phyloP scores from a whole-genome alignment of 2,888 invertebrate genomes.

The Tachina lurida region DNA sequence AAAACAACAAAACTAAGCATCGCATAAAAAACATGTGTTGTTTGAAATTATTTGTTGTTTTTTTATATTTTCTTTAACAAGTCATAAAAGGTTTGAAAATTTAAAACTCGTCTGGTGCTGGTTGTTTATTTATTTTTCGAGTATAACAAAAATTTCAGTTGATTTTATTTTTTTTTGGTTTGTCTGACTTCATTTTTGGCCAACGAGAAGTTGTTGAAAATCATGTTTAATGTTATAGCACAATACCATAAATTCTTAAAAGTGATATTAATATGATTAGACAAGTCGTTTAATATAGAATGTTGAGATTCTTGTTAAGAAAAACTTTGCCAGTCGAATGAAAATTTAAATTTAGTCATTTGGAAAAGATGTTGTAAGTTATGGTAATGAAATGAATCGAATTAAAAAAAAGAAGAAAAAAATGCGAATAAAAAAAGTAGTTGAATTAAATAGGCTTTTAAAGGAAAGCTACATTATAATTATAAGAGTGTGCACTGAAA shows the following conservation, averaged over 20 bases:
- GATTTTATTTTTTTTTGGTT: slow-evolving; percentile 24
- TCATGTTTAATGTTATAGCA: slow-evolving; percentile 66
- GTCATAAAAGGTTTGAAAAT: slow-evolving; percentile 63
- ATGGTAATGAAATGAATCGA: slow-evolving; percentile 16
- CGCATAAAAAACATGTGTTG: slow-evolving; percentile 52
- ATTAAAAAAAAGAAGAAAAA: neutral
- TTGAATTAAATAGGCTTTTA: no score
- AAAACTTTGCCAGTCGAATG: slow-evolving; percentile 3
- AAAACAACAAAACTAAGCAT: slow-evolving; percentile 23
- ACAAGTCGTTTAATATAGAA: slow-evolving; percentile 61
- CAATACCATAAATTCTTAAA: slow-evolving; percentile 63
- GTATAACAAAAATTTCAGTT: slow-evolving; percentile 28
- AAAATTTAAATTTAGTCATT: slow-evolving; percentile 47
- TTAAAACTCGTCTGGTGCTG: slow-evolving; percentile 57
- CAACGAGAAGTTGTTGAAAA: slow-evolving; percentile 61
- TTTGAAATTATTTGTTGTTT: slow-evolving; percentile 68
- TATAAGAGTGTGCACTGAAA: no score
- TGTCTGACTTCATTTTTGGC: slow-evolving; percentile 54
- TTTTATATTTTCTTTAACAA: slow-evolving; percentile 40
- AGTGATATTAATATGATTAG: slow-evolving; percentile 65
- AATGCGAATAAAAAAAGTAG: no score
- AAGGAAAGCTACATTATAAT: no score
- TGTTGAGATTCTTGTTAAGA: slow-evolving; percentile 53
- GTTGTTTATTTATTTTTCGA: neutral
- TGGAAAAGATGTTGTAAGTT: slow-evolving; percentile 26